A percentile compares a stretch with the other conserved stretches of the same genome.
phyloP scores from a whole-genome alignment of 2,888 invertebrate genomes.

The Euclidia mi region DNA sequence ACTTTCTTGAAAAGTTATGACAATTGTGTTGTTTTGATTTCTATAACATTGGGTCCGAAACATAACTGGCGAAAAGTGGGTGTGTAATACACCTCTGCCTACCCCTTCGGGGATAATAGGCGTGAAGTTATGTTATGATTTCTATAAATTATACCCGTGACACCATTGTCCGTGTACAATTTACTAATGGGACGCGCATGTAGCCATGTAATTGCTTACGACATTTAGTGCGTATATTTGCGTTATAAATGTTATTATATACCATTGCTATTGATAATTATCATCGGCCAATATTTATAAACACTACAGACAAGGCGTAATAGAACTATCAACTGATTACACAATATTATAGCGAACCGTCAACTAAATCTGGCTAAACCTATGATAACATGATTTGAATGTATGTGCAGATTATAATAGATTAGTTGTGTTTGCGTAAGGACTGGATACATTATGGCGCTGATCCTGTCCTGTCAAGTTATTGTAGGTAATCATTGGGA shows the following conservation, averaged over 20 bases:
- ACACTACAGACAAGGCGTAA: neutral
- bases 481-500: too few relatives aligned
- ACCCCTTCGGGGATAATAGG: too few relatives aligned
- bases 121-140: too few relatives aligned
- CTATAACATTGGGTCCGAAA: too few relatives aligned
- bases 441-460: too few relatives aligned
- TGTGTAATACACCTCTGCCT: too few relatives aligned
- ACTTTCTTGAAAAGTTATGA: too few relatives aligned
- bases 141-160: neutral
- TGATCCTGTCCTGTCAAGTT: too few relatives aligned
- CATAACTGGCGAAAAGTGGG: too few relatives aligned
- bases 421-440: too few relatives aligned
- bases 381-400: neutral
- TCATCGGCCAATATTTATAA: conserved; percentile 11
- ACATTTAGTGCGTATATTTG: conserved; percentile 41
- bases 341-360: neutral
- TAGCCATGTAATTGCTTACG: conserved; percentile 6
- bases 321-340: conserved; percentile 7
- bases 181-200: neutral
- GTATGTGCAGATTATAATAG: too few relatives aligned
- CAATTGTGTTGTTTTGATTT: too few relatives aligned
- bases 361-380: neutral
- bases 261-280: conserved; percentile 14
- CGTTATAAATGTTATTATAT: conserved; percentile 28
- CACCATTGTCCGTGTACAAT: neutral